phyloP scores from a whole-genome alignment of 2,888 invertebrate genomes.

The Dicyrtomina minuta region DNA sequence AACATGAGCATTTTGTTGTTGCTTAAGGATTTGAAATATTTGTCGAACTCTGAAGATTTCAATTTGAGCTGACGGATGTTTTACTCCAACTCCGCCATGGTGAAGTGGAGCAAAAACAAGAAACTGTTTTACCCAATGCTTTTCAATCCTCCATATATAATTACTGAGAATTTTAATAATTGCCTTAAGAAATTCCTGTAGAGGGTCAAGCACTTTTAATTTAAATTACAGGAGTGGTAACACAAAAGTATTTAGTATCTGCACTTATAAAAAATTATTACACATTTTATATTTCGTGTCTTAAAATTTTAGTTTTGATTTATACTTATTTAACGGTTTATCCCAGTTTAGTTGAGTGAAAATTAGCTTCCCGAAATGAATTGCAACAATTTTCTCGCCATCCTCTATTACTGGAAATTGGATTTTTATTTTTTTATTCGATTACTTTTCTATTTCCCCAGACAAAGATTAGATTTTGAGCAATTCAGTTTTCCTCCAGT shows the following conservation, averaged over 20 bases:
- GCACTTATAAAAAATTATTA: not conserved
- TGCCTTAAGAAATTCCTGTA: not conserved
- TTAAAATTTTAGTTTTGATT: not conserved
- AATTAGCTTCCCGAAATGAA: not conserved
- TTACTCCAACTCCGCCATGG: no score
- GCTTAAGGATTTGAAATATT: no score
- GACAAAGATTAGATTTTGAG: not conserved
- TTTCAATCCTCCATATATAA: not conserved
- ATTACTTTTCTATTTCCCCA: not conserved
- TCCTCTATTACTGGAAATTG: not conserved
- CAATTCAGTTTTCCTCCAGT: not conserved
- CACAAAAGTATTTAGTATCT: conserved; percentile 4
- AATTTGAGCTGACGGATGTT: no score
- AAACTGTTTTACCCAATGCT: not conserved
- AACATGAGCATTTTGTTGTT: no score
- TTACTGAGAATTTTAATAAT: not conserved
- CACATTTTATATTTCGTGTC: not conserved
- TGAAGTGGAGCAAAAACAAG: not conserved
- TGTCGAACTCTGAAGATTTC: no score
- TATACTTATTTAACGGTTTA: not conserved
- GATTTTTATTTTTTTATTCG: no score
- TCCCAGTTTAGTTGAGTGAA: conserved; percentile 7
- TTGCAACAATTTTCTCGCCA: conserved; percentile 5
- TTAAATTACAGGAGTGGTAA: not conserved
- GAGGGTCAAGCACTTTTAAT: not conserved